Conservation (phyloP, 2,888 invertebrate species). For the Pristionchus entomophagus region DNA sequence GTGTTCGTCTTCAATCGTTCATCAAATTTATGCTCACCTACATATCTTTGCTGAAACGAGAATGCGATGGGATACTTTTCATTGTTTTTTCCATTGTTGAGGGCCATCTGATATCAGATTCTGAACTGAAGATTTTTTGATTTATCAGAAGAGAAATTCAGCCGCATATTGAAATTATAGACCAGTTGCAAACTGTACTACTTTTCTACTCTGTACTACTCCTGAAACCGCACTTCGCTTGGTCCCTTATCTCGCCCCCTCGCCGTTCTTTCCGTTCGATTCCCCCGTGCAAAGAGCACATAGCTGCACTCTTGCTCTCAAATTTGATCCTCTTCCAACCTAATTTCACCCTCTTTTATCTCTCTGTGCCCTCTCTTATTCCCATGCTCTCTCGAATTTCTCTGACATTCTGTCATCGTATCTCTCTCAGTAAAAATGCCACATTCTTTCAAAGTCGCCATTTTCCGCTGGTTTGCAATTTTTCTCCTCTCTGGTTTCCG, state of each 20-base stretch:
- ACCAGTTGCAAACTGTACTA: too few species aligned
- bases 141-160: too few species aligned
- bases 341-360: slow-evolving; percentile 7
- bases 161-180: too few species aligned
- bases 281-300: not conserved
- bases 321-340: slow-evolving; percentile 22
- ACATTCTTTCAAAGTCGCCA: slow-evolving; percentile 23
- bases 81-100: too few species aligned
- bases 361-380: not conserved
- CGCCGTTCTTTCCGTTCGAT: not conserved
- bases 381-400: not conserved
- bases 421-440: not conserved
- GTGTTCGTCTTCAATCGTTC: too few species aligned
- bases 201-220: not conserved
- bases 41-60: too few species aligned
- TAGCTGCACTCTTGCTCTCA: slow-evolving; percentile 14
- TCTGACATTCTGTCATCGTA: not conserved
- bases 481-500: slow-evolving; percentile 16
- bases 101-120: too few species aligned
- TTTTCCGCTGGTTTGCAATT: not conserved
- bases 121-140: too few species aligned
- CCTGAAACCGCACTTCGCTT: not conserved
- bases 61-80: too few species aligned
- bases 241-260: not conserved
- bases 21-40: too few species aligned